Evolutionary conservation across 1,140 invertebrate genomes (phyloP), one percentile per base, ranked within the genome.

Genomic region (Halictus rubicundus): DNA sequence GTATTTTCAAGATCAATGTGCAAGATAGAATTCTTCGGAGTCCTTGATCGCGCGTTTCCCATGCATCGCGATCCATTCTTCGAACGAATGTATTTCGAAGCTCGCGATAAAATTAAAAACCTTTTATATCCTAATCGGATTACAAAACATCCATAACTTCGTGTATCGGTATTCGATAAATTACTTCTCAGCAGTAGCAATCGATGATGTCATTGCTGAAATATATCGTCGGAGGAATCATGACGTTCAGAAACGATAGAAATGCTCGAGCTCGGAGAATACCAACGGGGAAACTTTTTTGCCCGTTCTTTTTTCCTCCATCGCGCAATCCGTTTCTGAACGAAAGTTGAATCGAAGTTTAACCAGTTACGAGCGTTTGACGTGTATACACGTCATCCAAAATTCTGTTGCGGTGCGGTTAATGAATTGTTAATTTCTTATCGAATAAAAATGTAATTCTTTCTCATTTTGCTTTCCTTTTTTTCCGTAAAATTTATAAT

Each of bases 201-300:
- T 64, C 59, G 46, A 12, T 78, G 75, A 78, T 71, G 70, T 78
- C 68, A 78, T 19, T 78, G 27, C 39, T 61, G 68, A 71, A 78
- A 78, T 25, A 78, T 25, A 21, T 12, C 10, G 9, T 69, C 9
- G 25, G 37, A 25, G 27, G 65, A 39, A 19, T 25, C 10, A 32
- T 4, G n/a, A 6, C 7, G 21, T 46, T 37, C 52, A 4, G 32
- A 6, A 19, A 19, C 10, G 23, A 16, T 46, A 16, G 7, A 25
- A 42, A 78, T 64, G 39, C 68, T 70, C 52, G n/a, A 59, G 5
- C 46, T n/a, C n/a, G n/a, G 32, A 49, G 75, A 78, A 71, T 60
- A 64, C 70, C 63, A 27, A 32, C 68, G 63, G 46, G 68, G 39
- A 78, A 21, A 49, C n/a, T 0, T 64, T 78, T 49, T 71, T 42